These are phyloP conservation scores for Pachyuromys duprasi DNA, from an alignment of 2,797 vertebrate species.

Conservation along the genomic window DNA sequence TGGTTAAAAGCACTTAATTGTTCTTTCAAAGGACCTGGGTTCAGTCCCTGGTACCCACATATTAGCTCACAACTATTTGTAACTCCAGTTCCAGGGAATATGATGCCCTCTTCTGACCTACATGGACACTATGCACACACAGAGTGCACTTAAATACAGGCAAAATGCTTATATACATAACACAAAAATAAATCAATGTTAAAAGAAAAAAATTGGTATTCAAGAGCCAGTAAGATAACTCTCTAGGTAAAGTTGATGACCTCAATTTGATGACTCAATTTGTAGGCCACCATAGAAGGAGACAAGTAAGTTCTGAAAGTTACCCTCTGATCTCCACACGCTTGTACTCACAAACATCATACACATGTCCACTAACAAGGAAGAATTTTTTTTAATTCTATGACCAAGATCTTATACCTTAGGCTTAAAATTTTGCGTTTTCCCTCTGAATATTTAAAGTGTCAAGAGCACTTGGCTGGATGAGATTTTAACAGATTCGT, in stretches of 20 bases:
- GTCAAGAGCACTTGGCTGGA: slow-evolving; percentile 43
- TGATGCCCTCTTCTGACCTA: not conserved
- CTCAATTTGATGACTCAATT: not conserved
- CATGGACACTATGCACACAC: not conserved
- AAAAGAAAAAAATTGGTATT: not conserved
- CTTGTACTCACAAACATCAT: not conserved
- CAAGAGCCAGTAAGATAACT: not conserved
- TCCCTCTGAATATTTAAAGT: slow-evolving; percentile 51
- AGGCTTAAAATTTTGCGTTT: not conserved
- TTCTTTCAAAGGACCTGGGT: not conserved
- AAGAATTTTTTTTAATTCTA: not conserved
- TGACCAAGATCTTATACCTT: not conserved
- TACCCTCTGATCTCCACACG: not conserved
- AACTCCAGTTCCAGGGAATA: not conserved
- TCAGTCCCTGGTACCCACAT: not conserved
- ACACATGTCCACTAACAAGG: not conserved
- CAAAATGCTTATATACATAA: not conserved
- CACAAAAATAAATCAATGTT: not conserved
- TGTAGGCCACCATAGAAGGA: not conserved
- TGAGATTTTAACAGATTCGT: slow-evolving; percentile 34
- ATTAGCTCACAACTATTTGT: not conserved
- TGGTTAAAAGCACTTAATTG: not conserved
- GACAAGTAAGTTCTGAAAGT: not conserved
- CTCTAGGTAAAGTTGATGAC: not conserved
- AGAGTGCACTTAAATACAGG: not conserved